These are phyloP conservation scores for Schizopygopsis malacanthus DNA, from an alignment of 2,797 vertebrate genomes.

Conservation along the genomic window DNA sequence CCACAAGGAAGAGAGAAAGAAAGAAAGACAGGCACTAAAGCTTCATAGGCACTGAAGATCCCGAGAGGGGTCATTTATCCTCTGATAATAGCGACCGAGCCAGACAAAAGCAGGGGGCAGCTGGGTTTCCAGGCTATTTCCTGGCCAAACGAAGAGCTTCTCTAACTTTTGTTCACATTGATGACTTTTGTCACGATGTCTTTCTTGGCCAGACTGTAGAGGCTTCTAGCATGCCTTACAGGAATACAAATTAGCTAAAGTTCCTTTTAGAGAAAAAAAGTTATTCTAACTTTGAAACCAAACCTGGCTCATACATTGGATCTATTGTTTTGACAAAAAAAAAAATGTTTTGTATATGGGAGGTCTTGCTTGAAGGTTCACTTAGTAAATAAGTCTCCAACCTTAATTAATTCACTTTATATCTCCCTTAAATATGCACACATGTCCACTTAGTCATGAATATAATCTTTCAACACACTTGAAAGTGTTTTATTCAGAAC, in stretches of 20 bases:
- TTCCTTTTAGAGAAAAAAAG: conserved; percentile 33
- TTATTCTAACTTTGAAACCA: conserved; percentile 11
- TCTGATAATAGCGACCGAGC: conserved; percentile 36
- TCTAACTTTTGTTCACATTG: conserved; percentile 56
- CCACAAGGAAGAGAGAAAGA: neutral
- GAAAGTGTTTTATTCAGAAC: conserved; percentile 11
- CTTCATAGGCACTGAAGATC: conserved; percentile 41
- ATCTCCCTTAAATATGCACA: conserved; percentile 32
- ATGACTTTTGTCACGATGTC: conserved; percentile 59
- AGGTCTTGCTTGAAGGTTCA: conserved; percentile 30
- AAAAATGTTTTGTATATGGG: neutral
- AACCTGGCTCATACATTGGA: conserved; percentile 13
- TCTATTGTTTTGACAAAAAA: neutral
- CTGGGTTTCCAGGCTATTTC: conserved; percentile 52
- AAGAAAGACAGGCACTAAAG: conserved; percentile 6
- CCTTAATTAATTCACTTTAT: conserved; percentile 29
- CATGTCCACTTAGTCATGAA: conserved; percentile 37
- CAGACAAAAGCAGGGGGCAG: conserved; percentile 52
- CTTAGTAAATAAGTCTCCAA: conserved; percentile 37
- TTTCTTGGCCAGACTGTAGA: conserved; percentile 50
- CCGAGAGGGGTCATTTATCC: conserved; percentile 53
- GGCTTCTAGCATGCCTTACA: conserved; percentile 28
- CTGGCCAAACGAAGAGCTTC: conserved; percentile 50
- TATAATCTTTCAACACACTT: conserved; percentile 13
- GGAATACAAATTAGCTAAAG: conserved; percentile 59